Conservation (phyloP, 2,113 vertebrate genomes). For the Laticauda colubrina region DNA sequence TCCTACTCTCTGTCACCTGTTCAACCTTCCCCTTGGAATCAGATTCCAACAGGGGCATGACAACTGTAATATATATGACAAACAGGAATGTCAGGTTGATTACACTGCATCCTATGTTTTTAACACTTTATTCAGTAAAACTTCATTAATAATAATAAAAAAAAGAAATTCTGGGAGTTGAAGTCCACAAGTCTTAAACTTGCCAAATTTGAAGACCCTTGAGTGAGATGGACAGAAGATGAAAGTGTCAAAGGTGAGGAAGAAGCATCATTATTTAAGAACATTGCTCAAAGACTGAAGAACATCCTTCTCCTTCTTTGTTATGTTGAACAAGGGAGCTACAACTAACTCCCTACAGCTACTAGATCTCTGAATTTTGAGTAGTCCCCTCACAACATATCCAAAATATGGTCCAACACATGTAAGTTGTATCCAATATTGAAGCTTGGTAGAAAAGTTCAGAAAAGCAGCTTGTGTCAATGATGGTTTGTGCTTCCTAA, state of each 20-base stretch:
- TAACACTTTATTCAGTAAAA: too few species aligned
- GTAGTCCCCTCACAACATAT: not conserved
- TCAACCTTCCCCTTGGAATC: too few species aligned
- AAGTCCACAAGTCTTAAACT: too few species aligned
- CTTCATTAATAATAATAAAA: too few species aligned
- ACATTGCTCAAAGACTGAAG: not conserved
- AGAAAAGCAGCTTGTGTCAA: not conserved
- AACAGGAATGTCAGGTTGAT: too few species aligned
- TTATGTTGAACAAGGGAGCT: not conserved
- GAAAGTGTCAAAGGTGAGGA: not conserved
- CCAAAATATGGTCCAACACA: not conserved
- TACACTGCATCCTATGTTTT: too few species aligned
- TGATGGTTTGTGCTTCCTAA: not conserved
- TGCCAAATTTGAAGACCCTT: too few species aligned
- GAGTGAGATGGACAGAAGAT: not conserved
- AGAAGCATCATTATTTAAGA: not conserved
- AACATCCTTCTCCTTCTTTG: not conserved
- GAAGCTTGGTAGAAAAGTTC: not conserved
- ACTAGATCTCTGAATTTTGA: not conserved
- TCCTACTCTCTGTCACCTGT: too few species aligned
- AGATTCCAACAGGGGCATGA: too few species aligned
- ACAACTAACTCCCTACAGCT: not conserved
- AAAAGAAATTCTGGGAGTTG: too few species aligned
- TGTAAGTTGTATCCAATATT: not conserved
- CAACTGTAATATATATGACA: too few species aligned